These are phyloP conservation scores for Zosterops japonicus DNA, from an alignment of 2,113 vertebrate genomes.

Conservation along the genomic window DNA sequence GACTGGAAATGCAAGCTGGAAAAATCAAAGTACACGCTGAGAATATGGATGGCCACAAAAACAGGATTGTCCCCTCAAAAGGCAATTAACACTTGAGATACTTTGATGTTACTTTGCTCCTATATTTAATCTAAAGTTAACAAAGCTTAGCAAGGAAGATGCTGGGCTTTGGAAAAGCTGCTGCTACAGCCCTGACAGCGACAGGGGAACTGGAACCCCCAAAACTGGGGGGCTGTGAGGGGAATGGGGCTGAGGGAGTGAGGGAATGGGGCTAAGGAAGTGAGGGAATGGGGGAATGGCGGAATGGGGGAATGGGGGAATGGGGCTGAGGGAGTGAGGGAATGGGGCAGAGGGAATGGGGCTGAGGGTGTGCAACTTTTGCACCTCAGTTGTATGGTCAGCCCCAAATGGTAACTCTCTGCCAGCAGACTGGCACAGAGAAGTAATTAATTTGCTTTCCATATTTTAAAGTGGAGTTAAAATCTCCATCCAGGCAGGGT, in stretches of 20 bases:
- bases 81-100: neutral
- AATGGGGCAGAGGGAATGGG: neutral
- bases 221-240: neutral
- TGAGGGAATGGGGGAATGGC: neutral
- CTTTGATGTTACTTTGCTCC: neutral
- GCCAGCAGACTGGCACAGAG: neutral
- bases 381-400: rapidly evolving
- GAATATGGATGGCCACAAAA: neutral
- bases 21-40: rapidly evolving
- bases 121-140: neutral
- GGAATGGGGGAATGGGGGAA: neutral
- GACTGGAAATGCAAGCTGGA: neutral
- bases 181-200: neutral
- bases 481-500: neutral
- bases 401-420: neutral
- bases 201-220: neutral
- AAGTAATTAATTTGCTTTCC: neutral
- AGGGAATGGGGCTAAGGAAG: neutral
- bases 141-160: neutral
- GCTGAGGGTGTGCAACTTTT: neutral
- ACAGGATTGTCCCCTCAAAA: neutral
- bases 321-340: neutral
- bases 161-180: neutral
- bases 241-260: neutral
- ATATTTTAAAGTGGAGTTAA: neutral